These are phyloP conservation scores for Stercorarius parasiticus DNA, from an alignment of 2,113 vertebrate genomes.

Conservation along the genomic window DNA sequence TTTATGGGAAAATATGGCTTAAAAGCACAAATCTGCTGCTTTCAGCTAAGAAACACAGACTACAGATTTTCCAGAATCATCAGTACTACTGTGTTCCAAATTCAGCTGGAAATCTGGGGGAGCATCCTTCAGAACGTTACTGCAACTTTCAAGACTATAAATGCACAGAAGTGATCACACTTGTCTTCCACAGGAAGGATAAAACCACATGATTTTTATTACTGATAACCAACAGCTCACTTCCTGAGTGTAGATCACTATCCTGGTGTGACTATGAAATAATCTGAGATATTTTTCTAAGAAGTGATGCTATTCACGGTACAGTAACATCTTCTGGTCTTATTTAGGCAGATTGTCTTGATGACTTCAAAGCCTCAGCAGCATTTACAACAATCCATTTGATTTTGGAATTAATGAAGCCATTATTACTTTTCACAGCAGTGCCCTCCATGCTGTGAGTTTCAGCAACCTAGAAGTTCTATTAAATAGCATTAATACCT, in stretches of 20 bases:
- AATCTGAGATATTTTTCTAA: background rate
- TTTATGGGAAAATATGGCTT: background rate
- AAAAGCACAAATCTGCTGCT: conserved; percentile 18
- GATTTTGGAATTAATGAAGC: background rate
- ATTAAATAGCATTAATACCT: background rate
- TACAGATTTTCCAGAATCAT: conserved; percentile 40
- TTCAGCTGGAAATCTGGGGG: conserved; percentile 26
- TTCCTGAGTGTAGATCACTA: background rate
- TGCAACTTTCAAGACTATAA: conserved; percentile 17
- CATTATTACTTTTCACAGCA: background rate
- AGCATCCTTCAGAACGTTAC: background rate
- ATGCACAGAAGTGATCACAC: conserved; percentile 23
- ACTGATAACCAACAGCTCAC: background rate
- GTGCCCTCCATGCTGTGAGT: background rate
- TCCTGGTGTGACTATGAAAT: background rate
- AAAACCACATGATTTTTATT: conserved; percentile 13
- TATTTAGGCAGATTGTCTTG: background rate
- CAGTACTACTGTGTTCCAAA: background rate
- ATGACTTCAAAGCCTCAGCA: background rate
- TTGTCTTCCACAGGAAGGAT: conserved; percentile 37
- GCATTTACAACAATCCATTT: background rate
- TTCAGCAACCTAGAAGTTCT: background rate
- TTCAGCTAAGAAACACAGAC: conserved; percentile 18
- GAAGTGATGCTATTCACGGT: background rate
- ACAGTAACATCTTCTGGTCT: background rate